Evolutionary conservation across 2,113 vertebrate species (phyloP), one percentile per base, ranked within the genome.

Genomic region (Rhinoderma darwinii): DNA sequence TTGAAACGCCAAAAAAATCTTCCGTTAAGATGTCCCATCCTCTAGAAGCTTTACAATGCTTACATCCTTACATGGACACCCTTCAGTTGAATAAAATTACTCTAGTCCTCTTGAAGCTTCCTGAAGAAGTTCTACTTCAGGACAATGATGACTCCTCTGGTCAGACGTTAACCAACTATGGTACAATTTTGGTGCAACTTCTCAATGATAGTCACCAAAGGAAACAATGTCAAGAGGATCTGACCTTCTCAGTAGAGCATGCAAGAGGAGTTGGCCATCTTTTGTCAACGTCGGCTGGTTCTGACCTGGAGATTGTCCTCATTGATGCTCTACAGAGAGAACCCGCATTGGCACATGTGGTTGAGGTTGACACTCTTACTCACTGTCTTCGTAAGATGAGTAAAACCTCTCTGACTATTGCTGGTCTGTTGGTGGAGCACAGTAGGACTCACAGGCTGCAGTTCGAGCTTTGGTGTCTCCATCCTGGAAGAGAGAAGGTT

Each of bases 381-480:
- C 92, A 95, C 89, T 98, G 97, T 89, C 95, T 99, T 56, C 89
- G 88, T 43, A 90, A 27, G 30, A 82, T 82, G 39, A 92, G 90
- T 0, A 41, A 88, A 32, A 89, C 86, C 0, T 84, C 92, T 5
- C 88, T 93, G 63, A 89, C 89, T 73, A 88, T 97, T 0, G 92
- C 92, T 0, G 68, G 90, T 17, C 44, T 96, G 37, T 91, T 99
- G 89, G 91, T 99, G 54, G 91, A 88, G 79, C 91, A 94, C 90
- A 95, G 94, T 90, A 92, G 92, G 51, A 92, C 96, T 22, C 96
- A 98, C 78, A 89, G 96, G 63, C 93, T 99, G 78, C 88, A 91
- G 83, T 98, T 99, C 0, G 97, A 99, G 92, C 82, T 92, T 37
- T 99, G 97, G 97, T 98, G 97, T 75, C 84, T 95, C 39, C 92